phyloP scores from a whole-genome alignment of 92 coral and sea anemone genomes.

The Phenganax marumi region DNA sequence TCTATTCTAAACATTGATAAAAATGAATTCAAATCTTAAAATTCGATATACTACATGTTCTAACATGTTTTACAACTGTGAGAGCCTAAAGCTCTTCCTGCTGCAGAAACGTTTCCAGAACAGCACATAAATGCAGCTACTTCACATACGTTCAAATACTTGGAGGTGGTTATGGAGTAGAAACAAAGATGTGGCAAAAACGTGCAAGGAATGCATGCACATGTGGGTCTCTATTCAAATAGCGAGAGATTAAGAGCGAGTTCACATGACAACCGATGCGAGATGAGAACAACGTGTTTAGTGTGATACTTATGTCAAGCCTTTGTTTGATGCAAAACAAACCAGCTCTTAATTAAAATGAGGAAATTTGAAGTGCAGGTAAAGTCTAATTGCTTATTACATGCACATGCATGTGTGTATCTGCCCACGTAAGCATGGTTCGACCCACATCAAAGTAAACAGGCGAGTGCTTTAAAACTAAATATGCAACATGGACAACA shows the following conservation, averaged over 20 bases:
- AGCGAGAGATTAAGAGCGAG: constrained; percentile 4
- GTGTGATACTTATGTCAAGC: not conserved
- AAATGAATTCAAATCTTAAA: no score
- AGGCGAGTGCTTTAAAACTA: not conserved
- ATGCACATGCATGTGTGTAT: not conserved
- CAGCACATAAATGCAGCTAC: no score
- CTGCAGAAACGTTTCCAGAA: no score
- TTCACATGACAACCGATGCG: constrained; percentile 33
- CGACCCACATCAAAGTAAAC: not conserved
- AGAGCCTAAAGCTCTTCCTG: no score
- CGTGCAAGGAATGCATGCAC: constrained; percentile 31
- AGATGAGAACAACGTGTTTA: constrained; percentile 27
- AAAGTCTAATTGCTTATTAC: constrained; percentile 24
- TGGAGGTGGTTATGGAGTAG: not conserved
- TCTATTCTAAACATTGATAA: no score
- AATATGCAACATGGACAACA: no score
- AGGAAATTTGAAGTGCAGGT: constrained; percentile 19
- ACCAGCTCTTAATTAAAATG: constrained; percentile 31
- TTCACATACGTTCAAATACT: no score
- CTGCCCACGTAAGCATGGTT: not conserved
- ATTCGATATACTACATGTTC: no score
- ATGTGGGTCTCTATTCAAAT: constrained; percentile 18
- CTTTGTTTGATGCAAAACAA: constrained; percentile 24
- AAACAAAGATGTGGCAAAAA: constrained; percentile 8
- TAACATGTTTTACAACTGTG: no score